phyloP scores from a whole-genome alignment of 2,888 invertebrate genomes.

The Tinea pellionella region DNA sequence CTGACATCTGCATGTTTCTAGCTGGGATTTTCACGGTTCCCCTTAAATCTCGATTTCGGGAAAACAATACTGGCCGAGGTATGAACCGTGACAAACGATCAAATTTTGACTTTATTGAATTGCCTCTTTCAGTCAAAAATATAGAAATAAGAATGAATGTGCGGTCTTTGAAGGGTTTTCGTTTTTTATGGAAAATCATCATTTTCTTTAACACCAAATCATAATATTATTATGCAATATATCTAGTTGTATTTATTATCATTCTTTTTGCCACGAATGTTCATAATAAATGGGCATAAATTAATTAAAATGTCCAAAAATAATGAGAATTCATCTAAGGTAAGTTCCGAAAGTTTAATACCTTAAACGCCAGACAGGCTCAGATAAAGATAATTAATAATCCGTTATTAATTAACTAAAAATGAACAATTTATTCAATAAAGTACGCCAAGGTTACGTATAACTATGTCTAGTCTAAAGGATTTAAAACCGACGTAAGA shows the following conservation, averaged over 20 bases:
- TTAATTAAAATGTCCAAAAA: not conserved
- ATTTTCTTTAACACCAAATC: not conserved
- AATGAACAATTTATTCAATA: not conserved
- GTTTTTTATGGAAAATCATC: not conserved
- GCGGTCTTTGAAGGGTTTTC: not conserved
- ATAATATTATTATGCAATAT: not conserved
- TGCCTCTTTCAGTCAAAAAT: conserved; percentile 13
- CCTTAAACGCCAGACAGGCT: not conserved
- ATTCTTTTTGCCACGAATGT: not conserved
- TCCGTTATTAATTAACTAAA: not conserved
- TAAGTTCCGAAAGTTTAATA: not conserved
- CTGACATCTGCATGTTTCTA: conserved; percentile 54
- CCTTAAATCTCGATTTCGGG: conserved; percentile 34
- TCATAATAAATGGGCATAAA: not conserved
- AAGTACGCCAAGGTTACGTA: not conserved
- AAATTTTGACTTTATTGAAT: conserved; percentile 18
- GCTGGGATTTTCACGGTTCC: conserved; percentile 34
- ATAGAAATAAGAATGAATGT: not conserved
- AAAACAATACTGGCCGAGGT: conserved; percentile 32
- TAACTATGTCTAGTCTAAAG: not conserved
- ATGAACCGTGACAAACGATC: conserved; percentile 25
- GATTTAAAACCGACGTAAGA: not conserved
- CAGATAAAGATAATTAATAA: not conserved
- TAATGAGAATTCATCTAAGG: not conserved
- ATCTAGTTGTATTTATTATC: not conserved